Percentiles rank a stretch among this genome's conserved stretches.
Conservation (phyloP, 1,140 invertebrate genomes). For the Drosophila tristis region DNA sequence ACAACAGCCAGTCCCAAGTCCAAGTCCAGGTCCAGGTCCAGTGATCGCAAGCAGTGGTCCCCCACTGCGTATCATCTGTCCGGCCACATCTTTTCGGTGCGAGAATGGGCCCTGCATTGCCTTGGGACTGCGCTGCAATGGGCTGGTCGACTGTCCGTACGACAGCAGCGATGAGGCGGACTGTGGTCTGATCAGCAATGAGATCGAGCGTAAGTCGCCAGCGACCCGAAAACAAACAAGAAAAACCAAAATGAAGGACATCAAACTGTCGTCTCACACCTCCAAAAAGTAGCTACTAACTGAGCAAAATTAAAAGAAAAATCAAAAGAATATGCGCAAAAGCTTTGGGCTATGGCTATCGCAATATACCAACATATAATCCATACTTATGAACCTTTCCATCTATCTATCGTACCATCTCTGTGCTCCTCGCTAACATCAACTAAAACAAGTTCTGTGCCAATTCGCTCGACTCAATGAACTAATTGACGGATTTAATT, state of each 20-base stretch:
- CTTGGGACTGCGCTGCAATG: constrained; percentile 86
- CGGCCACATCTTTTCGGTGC: constrained; percentile 86
- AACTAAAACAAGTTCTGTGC: too few relatives aligned
- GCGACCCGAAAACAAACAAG: constrained; percentile 5
- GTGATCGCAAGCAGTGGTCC: too few relatives aligned
- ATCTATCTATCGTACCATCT: too few relatives aligned
- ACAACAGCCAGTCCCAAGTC: constrained; percentile 2
- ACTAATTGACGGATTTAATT: too few relatives aligned
- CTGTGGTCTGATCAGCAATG: constrained; percentile 84
- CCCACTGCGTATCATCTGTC: constrained; percentile 58
- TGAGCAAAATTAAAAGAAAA: neutral
- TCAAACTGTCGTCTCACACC: neutral
- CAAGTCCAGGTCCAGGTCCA: neutral
- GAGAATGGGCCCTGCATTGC: constrained; percentile 89
- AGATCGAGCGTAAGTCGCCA: constrained; percentile 79
- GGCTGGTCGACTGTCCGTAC: constrained; percentile 87
- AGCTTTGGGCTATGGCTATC: constrained; percentile 28
- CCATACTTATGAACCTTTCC: neutral
- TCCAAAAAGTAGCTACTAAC: constrained; percentile 38
- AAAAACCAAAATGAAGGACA: neutral
- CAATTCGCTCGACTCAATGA: too few relatives aligned
- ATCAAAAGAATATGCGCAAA: too few relatives aligned
- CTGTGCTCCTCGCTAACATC: too few relatives aligned
- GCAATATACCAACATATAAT: neutral
- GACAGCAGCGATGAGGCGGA: constrained; percentile 89